These are phyloP conservation scores for Siphlonurus alternatus DNA, from an alignment of 2,888 invertebrate species.

Conservation along the genomic window DNA sequence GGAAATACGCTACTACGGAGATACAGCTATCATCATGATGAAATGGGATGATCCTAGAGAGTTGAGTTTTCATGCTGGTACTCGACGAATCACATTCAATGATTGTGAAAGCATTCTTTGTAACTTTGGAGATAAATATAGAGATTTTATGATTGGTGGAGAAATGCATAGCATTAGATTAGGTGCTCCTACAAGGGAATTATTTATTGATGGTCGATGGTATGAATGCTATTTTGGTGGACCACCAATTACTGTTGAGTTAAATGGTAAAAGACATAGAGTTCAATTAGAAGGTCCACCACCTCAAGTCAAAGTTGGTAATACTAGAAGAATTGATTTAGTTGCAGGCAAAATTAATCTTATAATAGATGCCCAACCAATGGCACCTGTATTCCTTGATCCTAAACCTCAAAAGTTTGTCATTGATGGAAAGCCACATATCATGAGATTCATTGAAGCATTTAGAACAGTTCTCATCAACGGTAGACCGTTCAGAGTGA, in stretches of 20 bases:
- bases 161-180: slow-evolving; percentile 61
- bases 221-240: slow-evolving; percentile 90
- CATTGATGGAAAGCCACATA: slow-evolving; percentile 51
- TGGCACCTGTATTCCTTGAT: slow-evolving; percentile 68
- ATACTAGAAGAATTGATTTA: slow-evolving; percentile 55
- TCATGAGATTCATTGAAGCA: slow-evolving; percentile 64
- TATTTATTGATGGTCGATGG: slow-evolving; percentile 75
- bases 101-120: slow-evolving; percentile 49
- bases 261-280: slow-evolving; percentile 47
- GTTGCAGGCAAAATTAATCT: slow-evolving; percentile 71
- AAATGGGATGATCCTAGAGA: slow-evolving; percentile 36
- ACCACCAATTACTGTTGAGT: slow-evolving; percentile 59
- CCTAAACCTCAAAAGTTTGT: slow-evolving; percentile 65
- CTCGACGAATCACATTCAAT: slow-evolving; percentile 54
- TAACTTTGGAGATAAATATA: slow-evolving; percentile 48
- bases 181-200: slow-evolving; percentile 81
- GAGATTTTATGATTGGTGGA: slow-evolving; percentile 55
- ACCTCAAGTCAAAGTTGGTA: slow-evolving; percentile 85
- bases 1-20: slow-evolving; percentile 73
- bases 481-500: slow-evolving; percentile 30
- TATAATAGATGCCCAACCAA: slow-evolving; percentile 61
- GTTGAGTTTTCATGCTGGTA: slow-evolving; percentile 32
- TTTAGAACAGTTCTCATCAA: slow-evolving; percentile 61
- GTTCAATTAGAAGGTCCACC: slow-evolving; percentile 79
- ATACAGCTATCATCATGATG: slow-evolving; percentile 68